These are phyloP conservation scores for Volucella inanis DNA, from an alignment of 2,888 invertebrate genomes.

Conservation along the genomic window DNA sequence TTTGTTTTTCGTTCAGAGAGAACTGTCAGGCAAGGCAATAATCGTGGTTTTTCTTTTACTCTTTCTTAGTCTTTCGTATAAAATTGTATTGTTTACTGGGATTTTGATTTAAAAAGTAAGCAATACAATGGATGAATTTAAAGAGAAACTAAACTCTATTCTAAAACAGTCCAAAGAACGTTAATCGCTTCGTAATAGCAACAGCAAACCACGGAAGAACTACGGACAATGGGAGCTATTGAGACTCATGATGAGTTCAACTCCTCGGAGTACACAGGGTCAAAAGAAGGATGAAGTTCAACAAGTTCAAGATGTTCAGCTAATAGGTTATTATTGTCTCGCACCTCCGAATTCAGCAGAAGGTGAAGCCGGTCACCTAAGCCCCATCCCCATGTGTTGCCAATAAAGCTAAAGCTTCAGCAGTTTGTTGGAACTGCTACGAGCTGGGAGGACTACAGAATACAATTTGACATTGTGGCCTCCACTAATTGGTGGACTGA, in stretches of 20 bases:
- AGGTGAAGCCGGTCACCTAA: background rate
- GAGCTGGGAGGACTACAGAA: too few species aligned
- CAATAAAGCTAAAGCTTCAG: background rate
- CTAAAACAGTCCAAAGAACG: background rate
- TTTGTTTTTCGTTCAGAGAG: rapidly evolving
- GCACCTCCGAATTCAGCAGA: background rate
- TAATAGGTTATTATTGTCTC: background rate
- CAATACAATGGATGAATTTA: background rate
- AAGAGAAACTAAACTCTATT: background rate
- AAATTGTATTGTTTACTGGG: background rate
- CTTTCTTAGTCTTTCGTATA: too few species aligned
- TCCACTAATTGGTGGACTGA: slow-evolving; percentile 2
- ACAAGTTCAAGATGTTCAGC: too few species aligned
- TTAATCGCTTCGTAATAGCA: too few species aligned
- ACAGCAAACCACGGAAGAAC: background rate
- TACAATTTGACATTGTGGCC: too few species aligned
- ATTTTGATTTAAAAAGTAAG: background rate
- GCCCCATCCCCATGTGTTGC: background rate
- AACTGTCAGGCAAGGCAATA: too few species aligned
- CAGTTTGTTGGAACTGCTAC: too few species aligned
- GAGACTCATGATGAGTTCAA: too few species aligned
- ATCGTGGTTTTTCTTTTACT: too few species aligned
- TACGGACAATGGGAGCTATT: slow-evolving; percentile 3
- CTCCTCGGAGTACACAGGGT: too few species aligned
- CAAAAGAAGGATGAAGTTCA: too few species aligned